These are phyloP conservation scores for Festucalex cinctus DNA, from an alignment of 2,113 vertebrate species.

Conservation along the genomic window DNA sequence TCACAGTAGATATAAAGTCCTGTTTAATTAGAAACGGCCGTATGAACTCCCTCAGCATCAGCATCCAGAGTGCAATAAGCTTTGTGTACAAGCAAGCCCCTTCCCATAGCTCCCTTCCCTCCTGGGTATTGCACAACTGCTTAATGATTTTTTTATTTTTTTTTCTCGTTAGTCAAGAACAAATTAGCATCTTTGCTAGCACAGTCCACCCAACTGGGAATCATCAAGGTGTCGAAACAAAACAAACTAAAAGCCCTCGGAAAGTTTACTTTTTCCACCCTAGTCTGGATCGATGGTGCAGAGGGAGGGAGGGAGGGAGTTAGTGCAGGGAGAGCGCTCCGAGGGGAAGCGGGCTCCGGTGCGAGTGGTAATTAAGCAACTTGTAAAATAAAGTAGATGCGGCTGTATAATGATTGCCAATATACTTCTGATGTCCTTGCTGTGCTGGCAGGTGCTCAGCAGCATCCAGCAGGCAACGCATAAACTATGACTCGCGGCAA, in stretches of 20 bases:
- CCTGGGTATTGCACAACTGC: slow-evolving; percentile 30
- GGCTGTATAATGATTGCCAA: slow-evolving; percentile 45
- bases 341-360: slow-evolving; percentile 21
- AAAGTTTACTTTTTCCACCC: slow-evolving; percentile 62
- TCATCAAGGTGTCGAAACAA: slow-evolving; percentile 22
- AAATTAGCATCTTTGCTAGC: slow-evolving; percentile 60
- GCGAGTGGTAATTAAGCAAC: slow-evolving; percentile 52
- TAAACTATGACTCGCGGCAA: neutral
- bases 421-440: slow-evolving; percentile 51
- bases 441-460: slow-evolving; percentile 24
- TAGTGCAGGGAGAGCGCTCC: slow-evolving; percentile 13
- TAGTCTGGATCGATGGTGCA: slow-evolving; percentile 47
- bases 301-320: slow-evolving; percentile 5
- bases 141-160: slow-evolving; percentile 61
- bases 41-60: slow-evolving; percentile 30
- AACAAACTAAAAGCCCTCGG: neutral
- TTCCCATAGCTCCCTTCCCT: slow-evolving; percentile 13
- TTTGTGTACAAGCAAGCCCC: slow-evolving; percentile 7
- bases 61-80: slow-evolving; percentile 19
- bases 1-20: slow-evolving; percentile 15
- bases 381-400: slow-evolving; percentile 47
- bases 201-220: slow-evolving; percentile 49
- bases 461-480: slow-evolving; percentile 16
- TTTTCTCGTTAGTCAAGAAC: slow-evolving; percentile 57
- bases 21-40: slow-evolving; percentile 34